Conservation (phyloP, 2,113 vertebrate species). For the Sula dactylatra region DNA sequence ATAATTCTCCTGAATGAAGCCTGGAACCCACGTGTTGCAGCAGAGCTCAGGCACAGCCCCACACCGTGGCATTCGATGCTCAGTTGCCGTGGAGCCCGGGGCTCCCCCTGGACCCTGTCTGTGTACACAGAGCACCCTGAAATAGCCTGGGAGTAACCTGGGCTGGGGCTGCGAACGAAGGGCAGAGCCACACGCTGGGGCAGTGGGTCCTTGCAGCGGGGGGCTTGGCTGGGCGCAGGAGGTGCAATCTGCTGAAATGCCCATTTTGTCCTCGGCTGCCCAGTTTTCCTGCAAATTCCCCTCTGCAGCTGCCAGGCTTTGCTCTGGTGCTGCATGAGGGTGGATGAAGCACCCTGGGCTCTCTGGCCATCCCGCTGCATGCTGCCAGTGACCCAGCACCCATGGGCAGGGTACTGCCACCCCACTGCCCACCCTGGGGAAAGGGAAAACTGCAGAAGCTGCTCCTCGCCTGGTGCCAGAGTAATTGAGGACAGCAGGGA, state of each 20-base stretch:
- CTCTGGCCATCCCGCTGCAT: neutral
- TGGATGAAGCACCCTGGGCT: slow-evolving; percentile 17
- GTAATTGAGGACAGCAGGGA: neutral
- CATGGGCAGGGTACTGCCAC: slow-evolving; percentile 14
- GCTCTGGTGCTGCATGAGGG: neutral
- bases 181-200: neutral
- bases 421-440: slow-evolving; percentile 30
- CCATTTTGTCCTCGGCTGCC: neutral
- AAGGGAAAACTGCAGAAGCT: neutral
- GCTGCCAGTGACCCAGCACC: neutral
- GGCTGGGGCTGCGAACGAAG: neutral
- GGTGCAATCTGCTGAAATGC: neutral
- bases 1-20: neutral
- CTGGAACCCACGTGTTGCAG: neutral
- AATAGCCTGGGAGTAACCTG: neutral
- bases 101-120: neutral
- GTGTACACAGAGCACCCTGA: neutral
- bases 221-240: neutral
- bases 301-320: neutral
- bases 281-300: neutral
- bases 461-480: neutral
- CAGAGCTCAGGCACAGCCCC: neutral
- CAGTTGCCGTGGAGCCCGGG: neutral
- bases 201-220: neutral
- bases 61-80: neutral